These are phyloP conservation scores for Amphiprion percula DNA, from an alignment of 2,113 vertebrate genomes.

Conservation along the genomic window DNA sequence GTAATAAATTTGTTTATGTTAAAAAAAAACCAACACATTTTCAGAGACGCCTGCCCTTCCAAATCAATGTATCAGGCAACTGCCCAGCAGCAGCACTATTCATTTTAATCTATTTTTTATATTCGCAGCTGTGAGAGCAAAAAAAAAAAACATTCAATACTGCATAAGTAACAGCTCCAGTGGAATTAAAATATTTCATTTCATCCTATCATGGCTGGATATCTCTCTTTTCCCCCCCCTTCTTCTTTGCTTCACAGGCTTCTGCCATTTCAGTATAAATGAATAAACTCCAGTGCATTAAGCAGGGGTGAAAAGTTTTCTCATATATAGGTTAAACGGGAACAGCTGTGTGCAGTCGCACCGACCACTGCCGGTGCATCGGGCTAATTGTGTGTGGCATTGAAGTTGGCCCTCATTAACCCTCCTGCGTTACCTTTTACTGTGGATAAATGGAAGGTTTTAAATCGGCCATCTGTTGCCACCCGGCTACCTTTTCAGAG, in stretches of 20 bases:
- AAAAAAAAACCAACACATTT: background rate
- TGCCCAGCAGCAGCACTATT: conserved; percentile 13
- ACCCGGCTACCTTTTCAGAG: conserved; percentile 35
- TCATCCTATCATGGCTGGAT: conserved; percentile 20
- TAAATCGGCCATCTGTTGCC: conserved; percentile 76
- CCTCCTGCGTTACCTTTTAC: conserved; percentile 73
- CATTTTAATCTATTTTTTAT: conserved; percentile 31
- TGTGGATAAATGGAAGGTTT: conserved; percentile 72
- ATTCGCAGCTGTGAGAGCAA: conserved; percentile 31
- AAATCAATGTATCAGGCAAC: conserved; percentile 6
- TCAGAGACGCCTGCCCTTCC: background rate
- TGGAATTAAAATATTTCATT: conserved; percentile 42
- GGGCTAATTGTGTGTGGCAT: conserved; percentile 76
- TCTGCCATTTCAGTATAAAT: conserved; percentile 42
- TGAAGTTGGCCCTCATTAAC: conserved; percentile 79
- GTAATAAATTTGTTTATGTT: conserved; percentile 6
- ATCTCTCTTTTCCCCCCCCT: conserved; percentile 9
- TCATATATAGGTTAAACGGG: conserved; percentile 59
- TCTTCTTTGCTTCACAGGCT: conserved; percentile 4
- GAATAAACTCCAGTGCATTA: conserved; percentile 55
- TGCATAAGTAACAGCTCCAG: conserved; percentile 23
- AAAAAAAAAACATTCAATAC: conserved; percentile 41
- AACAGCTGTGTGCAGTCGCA: conserved; percentile 69
- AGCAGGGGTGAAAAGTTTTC: conserved; percentile 46
- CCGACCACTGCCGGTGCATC: conserved; percentile 40